Percentiles rank a stretch among this genome's conserved stretches.
Evolutionary conservation across 2,888 invertebrate genomes (phyloP).

Genomic region (Drosophila pseudotakahashii): DNA sequence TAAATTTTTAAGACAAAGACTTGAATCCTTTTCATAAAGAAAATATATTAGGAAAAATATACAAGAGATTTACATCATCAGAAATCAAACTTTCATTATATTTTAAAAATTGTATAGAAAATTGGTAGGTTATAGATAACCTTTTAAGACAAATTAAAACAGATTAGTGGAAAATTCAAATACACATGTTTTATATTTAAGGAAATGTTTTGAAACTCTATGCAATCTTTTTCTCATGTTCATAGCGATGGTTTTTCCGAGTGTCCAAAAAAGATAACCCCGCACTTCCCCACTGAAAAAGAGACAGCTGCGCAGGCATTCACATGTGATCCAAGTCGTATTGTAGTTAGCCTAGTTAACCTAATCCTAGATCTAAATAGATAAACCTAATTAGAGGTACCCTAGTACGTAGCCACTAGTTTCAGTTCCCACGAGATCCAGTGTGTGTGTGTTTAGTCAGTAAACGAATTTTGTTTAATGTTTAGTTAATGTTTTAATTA

Average conservation of each 20-base stretch:
- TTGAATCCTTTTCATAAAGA: not conserved
- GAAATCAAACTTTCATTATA: too few species aligned
- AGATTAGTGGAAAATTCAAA: not conserved
- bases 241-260: conserved; percentile 4
- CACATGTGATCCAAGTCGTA: conserved; percentile 83
- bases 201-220: not conserved
- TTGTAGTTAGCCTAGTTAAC: conserved; percentile 75
- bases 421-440: conserved; percentile 32
- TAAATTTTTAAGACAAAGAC: not conserved
- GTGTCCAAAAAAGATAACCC: conserved; percentile 19
- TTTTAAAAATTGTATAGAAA: too few species aligned
- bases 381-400: conserved; percentile 55
- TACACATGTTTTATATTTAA: too few species aligned
- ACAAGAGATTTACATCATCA: too few species aligned
- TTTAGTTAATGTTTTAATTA: conserved; percentile 72
- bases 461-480: conserved; percentile 64
- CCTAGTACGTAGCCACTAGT: conserved; percentile 31
- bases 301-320: conserved; percentile 61
- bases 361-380: conserved; percentile 50
- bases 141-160: too few species aligned
- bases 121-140: too few species aligned
- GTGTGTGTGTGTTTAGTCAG: conserved; percentile 38
- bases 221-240: not conserved
- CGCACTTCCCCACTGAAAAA: conserved; percentile 24
- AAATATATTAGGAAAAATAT: too few species aligned